Percentiles rank a stretch among this genome's conserved stretches.
Evolutionary conservation across 2,797 vertebrate species (phyloP).

Genomic region (Xyrichtys novacula): DNA sequence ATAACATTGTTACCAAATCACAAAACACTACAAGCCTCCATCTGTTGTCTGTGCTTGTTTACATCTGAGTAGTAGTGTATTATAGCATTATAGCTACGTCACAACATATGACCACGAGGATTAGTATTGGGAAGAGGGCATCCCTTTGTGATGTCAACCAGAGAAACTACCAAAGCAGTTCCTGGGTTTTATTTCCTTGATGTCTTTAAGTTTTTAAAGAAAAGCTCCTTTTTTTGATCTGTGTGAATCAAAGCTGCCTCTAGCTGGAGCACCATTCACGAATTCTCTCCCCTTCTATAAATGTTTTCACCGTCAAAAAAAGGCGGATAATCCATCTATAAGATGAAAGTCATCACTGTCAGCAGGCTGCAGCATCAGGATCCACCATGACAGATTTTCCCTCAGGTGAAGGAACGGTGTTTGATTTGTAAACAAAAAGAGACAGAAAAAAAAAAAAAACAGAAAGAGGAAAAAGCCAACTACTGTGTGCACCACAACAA

Average conservation of each 20-base stretch:
- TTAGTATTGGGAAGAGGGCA: too few species aligned
- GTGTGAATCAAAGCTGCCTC: constrained; percentile 11
- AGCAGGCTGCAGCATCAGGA: constrained; percentile 23
- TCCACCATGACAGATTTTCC: constrained; percentile 34
- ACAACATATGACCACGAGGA: too few species aligned
- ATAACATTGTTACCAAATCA: too few species aligned
- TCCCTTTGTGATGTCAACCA: too few species aligned
- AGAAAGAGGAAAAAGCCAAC: constrained; percentile 18
- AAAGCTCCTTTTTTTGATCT: constrained; percentile 22
- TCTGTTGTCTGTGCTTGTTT: too few species aligned
- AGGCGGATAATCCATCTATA: constrained; percentile 3
- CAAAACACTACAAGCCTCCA: too few species aligned
- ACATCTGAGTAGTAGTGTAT: too few species aligned
- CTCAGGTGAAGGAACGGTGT: constrained; percentile 21
- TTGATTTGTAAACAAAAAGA: constrained; percentile 43
- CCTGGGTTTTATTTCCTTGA: neutral
- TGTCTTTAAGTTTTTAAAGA: constrained; percentile 1
- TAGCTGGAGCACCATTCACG: constrained; percentile 20
- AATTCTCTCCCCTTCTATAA: constrained; percentile 9
- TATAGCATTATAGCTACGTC: too few species aligned
- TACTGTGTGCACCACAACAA: constrained; percentile 14
- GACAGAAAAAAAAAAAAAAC: neutral
- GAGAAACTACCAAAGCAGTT: too few species aligned
- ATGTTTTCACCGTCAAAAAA: constrained; percentile 34
- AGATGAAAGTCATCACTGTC: constrained; percentile 50